These are phyloP conservation scores for Isaurus tuberculatus DNA, from an alignment of 92 coral and sea anemone genomes.

Conservation along the genomic window DNA sequence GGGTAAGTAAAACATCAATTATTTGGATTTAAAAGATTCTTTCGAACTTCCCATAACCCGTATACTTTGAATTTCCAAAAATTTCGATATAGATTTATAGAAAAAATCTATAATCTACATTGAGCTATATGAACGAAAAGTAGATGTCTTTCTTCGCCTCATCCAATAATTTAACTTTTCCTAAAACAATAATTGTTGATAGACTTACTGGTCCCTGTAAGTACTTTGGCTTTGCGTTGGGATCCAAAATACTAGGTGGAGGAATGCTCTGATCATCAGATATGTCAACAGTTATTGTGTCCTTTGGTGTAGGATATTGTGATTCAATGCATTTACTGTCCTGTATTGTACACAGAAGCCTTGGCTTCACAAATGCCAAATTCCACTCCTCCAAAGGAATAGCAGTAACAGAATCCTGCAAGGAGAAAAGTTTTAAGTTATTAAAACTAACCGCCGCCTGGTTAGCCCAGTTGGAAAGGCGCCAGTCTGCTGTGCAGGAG, in stretches of 20 bases:
- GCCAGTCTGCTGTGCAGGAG: no score
- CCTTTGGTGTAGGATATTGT: slow-evolving; percentile 86
- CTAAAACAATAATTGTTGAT: background rate
- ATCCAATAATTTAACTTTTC: background rate
- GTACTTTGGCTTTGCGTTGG: slow-evolving; percentile 76
- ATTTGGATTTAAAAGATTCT: no score
- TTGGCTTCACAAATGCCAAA: slow-evolving; percentile 89
- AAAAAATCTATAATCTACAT: no score
- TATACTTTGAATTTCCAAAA: no score
- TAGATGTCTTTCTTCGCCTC: background rate
- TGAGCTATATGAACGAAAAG: no score
- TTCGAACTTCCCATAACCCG: no score
- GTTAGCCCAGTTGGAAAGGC: no score
- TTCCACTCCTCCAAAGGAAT: slow-evolving; percentile 91
- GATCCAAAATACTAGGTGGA: slow-evolving; percentile 93
- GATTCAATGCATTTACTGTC: slow-evolving; percentile 83
- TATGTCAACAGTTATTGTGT: slow-evolving; percentile 81
- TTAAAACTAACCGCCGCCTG: no score
- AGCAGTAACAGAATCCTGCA: slow-evolving; percentile 90
- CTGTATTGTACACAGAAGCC: slow-evolving; percentile 88
- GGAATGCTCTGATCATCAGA: slow-evolving; percentile 63
- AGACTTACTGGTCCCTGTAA: slow-evolving; percentile 79
- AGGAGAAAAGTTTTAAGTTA: background rate
- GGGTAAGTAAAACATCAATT: no score
- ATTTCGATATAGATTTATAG: no score